Conservation (phyloP, 2,888 invertebrate genomes). For the Eilema depressum region DNA sequence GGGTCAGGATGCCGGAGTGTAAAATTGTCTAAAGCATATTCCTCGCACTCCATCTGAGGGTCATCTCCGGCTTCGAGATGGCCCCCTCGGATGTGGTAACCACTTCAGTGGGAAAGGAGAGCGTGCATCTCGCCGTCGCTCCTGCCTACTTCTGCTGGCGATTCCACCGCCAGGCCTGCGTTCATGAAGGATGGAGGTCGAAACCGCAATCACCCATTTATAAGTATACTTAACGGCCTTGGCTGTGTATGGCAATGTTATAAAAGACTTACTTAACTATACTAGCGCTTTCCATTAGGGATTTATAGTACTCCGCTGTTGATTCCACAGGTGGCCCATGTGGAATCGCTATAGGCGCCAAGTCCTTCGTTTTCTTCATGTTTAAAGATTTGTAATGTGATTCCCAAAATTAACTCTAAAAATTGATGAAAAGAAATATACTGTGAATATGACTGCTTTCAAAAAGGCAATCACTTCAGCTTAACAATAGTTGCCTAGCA, state of each 20-base stretch:
- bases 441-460: neutral
- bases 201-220: too few relatives aligned
- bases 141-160: too few relatives aligned
- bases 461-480: slow-evolving; percentile 26
- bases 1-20: too few relatives aligned
- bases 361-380: slow-evolving; percentile 77
- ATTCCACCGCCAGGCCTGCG: too few relatives aligned
- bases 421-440: neutral
- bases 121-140: too few relatives aligned
- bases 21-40: too few relatives aligned
- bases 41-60: too few relatives aligned
- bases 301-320: slow-evolving; percentile 84
- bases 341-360: slow-evolving; percentile 82
- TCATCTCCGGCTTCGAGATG: too few relatives aligned
- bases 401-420: neutral
- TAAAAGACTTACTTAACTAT: slow-evolving; percentile 80
- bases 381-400: slow-evolving; percentile 30
- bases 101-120: too few relatives aligned
- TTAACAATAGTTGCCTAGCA: slow-evolving; percentile 39
- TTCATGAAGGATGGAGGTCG: too few relatives aligned
- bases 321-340: slow-evolving; percentile 83
- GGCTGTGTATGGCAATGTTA: neutral
- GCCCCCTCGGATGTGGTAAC: too few relatives aligned
- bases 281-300: slow-evolving; percentile 79
- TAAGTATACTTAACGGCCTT: too few relatives aligned